Evolutionary conservation across 2,888 invertebrate species (phyloP).

Genomic region (Luffia ferchaultella): DNA sequence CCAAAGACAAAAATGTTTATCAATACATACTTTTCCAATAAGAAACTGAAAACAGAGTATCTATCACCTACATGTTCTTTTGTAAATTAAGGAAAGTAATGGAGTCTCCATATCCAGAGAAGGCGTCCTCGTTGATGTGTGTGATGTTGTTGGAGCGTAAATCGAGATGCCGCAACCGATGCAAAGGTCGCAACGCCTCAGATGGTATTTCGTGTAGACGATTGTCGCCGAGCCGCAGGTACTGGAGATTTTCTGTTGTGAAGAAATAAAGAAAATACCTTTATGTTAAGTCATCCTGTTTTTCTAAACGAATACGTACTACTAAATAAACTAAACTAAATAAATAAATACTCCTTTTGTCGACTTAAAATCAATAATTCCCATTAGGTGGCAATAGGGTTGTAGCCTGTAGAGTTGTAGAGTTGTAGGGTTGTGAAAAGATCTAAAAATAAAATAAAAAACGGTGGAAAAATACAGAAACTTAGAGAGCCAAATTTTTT

Average conservation of each 20-base stretch:
- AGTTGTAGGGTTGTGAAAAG: too few species aligned
- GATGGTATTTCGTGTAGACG: constrained; percentile 86
- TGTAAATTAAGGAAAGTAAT: constrained; percentile 93
- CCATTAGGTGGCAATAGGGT: too few species aligned
- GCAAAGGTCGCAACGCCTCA: constrained; percentile 81
- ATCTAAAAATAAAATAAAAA: too few species aligned
- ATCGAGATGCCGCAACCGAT: constrained; percentile 88
- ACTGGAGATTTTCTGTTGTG: constrained; percentile 83
- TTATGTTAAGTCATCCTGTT: constrained; percentile 3
- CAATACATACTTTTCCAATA: too few species aligned
- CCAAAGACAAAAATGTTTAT: too few species aligned
- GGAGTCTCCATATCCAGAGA: constrained; percentile 87
- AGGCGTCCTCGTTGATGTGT: constrained; percentile 83
- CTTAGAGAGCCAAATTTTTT: too few species aligned
- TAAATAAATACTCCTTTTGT: too few species aligned
- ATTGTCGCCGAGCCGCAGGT: constrained; percentile 88
- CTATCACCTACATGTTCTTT: constrained; percentile 91
- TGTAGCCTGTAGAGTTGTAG: too few species aligned
- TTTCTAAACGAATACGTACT: background rate
- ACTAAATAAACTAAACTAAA: background rate
- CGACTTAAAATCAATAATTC: too few species aligned
- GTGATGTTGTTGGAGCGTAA: constrained; percentile 89
- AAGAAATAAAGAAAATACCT: constrained; percentile 17
- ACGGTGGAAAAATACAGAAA: too few species aligned
- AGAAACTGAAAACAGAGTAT: too few species aligned